phyloP scores from a whole-genome alignment of 2,888 invertebrate genomes.

The Podabrus alpinus region DNA sequence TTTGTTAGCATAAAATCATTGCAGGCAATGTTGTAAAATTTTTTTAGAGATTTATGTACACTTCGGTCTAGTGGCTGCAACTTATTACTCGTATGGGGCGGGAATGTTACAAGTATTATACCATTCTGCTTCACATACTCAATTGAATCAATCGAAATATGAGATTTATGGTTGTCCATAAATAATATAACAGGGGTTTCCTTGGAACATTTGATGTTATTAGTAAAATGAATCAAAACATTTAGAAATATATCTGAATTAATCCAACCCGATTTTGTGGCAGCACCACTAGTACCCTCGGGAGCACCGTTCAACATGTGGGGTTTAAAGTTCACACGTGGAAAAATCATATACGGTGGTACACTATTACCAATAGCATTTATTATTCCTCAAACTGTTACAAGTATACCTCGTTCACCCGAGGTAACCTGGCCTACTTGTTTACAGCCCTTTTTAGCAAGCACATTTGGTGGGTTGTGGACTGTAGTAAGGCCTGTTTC shows the following conservation, averaged over 20 bases:
- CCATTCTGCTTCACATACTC: slow-evolving; percentile 46
- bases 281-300: slow-evolving; percentile 18
- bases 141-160: slow-evolving; percentile 39
- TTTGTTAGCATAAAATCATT: slow-evolving; percentile 25
- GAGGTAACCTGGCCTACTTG: slow-evolving; percentile 25
- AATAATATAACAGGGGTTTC: slow-evolving; percentile 24
- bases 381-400: slow-evolving; percentile 15
- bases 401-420: slow-evolving; percentile 5
- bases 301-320: slow-evolving; percentile 22
- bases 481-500: background rate
- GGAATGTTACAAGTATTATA: slow-evolving; percentile 41
- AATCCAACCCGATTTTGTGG: slow-evolving; percentile 42
- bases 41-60: slow-evolving; percentile 44
- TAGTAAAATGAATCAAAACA: background rate
- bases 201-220: background rate
- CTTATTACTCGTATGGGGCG: slow-evolving; percentile 45
- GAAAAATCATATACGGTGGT: slow-evolving; percentile 26
- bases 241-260: slow-evolving; percentile 22
- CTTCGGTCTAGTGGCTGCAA: slow-evolving; percentile 47
- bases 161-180: slow-evolving; percentile 46
- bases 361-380: slow-evolving; percentile 11
- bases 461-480: slow-evolving; percentile 8
- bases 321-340: slow-evolving; percentile 14
- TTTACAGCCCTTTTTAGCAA: slow-evolving; percentile 13
- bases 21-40: slow-evolving; percentile 36